Evolutionary conservation across 2,113 vertebrate species (phyloP).

Genomic region (Phasianus colchicus): DNA sequence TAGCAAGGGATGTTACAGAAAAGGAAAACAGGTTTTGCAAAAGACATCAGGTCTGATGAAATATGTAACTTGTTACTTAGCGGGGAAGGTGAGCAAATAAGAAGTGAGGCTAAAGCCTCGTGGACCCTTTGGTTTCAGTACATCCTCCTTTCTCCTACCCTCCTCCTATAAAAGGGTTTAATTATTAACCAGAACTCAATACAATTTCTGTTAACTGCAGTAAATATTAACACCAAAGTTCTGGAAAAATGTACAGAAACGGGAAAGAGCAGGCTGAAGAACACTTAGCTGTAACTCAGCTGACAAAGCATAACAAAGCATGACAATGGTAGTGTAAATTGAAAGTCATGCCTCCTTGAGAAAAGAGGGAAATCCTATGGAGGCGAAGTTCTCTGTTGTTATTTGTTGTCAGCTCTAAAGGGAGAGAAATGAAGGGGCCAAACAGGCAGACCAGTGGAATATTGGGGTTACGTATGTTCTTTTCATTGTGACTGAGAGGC

Average conservation of each 20-base stretch:
- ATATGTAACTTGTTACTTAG: slow-evolving; percentile 7
- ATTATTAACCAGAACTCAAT: background rate
- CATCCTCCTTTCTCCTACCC: background rate
- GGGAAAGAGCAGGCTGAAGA: background rate
- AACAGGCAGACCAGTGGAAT: background rate
- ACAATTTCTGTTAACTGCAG: slow-evolving; percentile 1
- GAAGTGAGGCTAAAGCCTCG: background rate
- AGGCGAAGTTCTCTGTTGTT: background rate
- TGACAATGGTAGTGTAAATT: background rate
- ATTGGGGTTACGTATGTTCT: background rate
- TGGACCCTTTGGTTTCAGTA: background rate
- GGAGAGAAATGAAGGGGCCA: background rate
- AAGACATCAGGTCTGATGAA: background rate
- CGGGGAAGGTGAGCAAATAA: background rate
- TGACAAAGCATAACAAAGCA: background rate
- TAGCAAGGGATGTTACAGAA: background rate
- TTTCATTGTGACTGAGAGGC: background rate
- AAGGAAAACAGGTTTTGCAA: background rate
- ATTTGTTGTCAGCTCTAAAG: background rate
- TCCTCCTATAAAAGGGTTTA: background rate
- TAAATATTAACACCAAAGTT: background rate
- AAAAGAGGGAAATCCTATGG: background rate
- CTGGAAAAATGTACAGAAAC: background rate
- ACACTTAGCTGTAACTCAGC: background rate
- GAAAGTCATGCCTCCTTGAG: background rate